phyloP scores from a whole-genome alignment of 1,140 invertebrate species.

The Schlechtendalia chinensis region DNA sequence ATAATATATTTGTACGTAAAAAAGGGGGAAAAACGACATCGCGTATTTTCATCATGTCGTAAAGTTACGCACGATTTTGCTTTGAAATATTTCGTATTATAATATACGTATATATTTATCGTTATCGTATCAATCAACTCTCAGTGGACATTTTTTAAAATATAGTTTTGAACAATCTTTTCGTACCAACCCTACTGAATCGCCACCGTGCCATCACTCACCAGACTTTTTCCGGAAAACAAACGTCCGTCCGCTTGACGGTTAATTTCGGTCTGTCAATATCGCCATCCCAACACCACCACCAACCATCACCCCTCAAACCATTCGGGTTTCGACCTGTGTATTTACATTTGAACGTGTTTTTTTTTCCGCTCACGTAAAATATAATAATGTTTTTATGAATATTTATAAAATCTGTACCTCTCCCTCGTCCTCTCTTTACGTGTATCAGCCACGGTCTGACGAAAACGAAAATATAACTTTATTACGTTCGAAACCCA shows the following conservation, averaged over 20 bases:
- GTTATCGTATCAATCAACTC: conserved; percentile 19
- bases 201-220: background rate
- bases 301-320: too few relatives aligned
- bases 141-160: conserved; percentile 1
- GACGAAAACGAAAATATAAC: too few relatives aligned
- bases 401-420: background rate
- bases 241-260: conserved; percentile 14
- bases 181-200: background rate
- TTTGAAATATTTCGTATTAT: background rate
- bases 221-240: conserved; percentile 1
- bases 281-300: background rate
- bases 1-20: too few relatives aligned
- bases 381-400: background rate
- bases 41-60: background rate
- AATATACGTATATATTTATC: background rate
- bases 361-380: background rate
- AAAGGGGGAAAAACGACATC: background rate
- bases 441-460: too few relatives aligned
- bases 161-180: background rate
- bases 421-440: too few relatives aligned
- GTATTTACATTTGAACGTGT: conserved; percentile 1
- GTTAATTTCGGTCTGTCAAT: conserved; percentile 37
- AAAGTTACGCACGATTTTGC: background rate
- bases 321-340: background rate
- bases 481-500: too few relatives aligned